A percentile compares a stretch with the other conserved stretches of the same genome.
phyloP scores from a whole-genome alignment of 2,113 vertebrate species.

The Myotis davidii region DNA sequence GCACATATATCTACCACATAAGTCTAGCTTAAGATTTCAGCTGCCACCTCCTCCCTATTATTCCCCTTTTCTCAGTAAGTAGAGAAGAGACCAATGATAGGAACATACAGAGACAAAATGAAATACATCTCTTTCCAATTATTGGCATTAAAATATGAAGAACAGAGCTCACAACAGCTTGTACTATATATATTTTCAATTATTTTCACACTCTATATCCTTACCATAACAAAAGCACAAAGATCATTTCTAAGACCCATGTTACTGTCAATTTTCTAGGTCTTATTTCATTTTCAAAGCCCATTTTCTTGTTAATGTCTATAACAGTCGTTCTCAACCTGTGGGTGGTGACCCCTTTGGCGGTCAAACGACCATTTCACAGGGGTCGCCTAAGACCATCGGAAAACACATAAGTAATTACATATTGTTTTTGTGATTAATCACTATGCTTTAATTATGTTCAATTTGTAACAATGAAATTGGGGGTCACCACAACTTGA shows the following conservation, averaged over 20 bases:
- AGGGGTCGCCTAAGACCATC: too few relatives aligned
- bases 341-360: too few relatives aligned
- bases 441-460: too few relatives aligned
- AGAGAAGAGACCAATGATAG: not conserved
- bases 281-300: slow-evolving; percentile 34
- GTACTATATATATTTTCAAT: not conserved
- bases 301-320: not conserved
- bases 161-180: slow-evolving; percentile 1
- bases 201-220: not conserved
- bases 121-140: slow-evolving; percentile 1
- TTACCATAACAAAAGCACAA: not conserved
- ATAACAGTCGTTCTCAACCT: not conserved
- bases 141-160: not conserved
- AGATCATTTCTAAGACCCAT: not conserved
- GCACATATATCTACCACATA: not conserved
- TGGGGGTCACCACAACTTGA: too few relatives aligned
- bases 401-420: too few relatives aligned
- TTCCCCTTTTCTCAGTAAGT: not conserved
- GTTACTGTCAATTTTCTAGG: not conserved
- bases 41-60: not conserved
- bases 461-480: too few relatives aligned
- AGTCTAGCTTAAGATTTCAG: not conserved
- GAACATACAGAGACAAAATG: not conserved
- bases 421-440: too few relatives aligned
- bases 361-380: too few relatives aligned